Percentiles rank a stretch among this genome's conserved stretches.
phyloP scores from a whole-genome alignment of 1,140 invertebrate species.

The Conopomorpha cramerella region DNA sequence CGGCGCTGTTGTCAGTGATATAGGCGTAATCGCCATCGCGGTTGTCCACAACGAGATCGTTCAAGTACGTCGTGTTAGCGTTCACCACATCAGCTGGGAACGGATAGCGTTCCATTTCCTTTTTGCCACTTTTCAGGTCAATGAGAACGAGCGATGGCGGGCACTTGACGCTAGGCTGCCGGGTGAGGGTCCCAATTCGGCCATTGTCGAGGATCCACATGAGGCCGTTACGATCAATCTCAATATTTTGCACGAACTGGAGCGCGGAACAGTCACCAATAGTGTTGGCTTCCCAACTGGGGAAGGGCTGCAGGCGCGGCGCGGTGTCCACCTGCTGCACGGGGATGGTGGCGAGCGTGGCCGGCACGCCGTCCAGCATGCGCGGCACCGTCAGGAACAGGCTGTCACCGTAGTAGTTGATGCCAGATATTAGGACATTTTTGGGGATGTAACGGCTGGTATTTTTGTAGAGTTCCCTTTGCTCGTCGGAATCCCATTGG shows the following conservation, averaged over 20 bases:
- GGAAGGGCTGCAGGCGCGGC: slow-evolving; percentile 67
- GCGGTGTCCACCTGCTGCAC: slow-evolving; percentile 57
- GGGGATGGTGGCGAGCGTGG: slow-evolving; percentile 66
- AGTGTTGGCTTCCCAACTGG: slow-evolving; percentile 69
- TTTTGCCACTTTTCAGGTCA: slow-evolving; percentile 64
- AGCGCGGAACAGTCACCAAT: slow-evolving; percentile 65
- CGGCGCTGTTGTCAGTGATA: slow-evolving; percentile 68
- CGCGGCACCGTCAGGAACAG: slow-evolving; percentile 69
- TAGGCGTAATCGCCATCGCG: slow-evolving; percentile 69
- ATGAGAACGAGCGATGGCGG: slow-evolving; percentile 70
- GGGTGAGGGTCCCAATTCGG: slow-evolving; percentile 55
- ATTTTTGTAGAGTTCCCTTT: slow-evolving; percentile 42
- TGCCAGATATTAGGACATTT: slow-evolving; percentile 66
- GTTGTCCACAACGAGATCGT: slow-evolving; percentile 72
- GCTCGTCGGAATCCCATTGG: slow-evolving; percentile 38
- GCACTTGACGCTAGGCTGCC: slow-evolving; percentile 53
- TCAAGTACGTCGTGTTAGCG: slow-evolving; percentile 61
- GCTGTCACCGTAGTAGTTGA: slow-evolving; percentile 66
- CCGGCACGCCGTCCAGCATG: slow-evolving; percentile 68
- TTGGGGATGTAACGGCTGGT: slow-evolving; percentile 61
- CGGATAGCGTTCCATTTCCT: slow-evolving; percentile 58
- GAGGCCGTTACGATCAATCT: slow-evolving; percentile 68
- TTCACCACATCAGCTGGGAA: slow-evolving; percentile 62
- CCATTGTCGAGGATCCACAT: slow-evolving; percentile 77
- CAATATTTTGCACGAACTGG: slow-evolving; percentile 72